A percentile compares a stretch with the other conserved stretches of the same genome.
Conservation (phyloP, 2,113 vertebrate genomes). For the Grantiella picta region DNA sequence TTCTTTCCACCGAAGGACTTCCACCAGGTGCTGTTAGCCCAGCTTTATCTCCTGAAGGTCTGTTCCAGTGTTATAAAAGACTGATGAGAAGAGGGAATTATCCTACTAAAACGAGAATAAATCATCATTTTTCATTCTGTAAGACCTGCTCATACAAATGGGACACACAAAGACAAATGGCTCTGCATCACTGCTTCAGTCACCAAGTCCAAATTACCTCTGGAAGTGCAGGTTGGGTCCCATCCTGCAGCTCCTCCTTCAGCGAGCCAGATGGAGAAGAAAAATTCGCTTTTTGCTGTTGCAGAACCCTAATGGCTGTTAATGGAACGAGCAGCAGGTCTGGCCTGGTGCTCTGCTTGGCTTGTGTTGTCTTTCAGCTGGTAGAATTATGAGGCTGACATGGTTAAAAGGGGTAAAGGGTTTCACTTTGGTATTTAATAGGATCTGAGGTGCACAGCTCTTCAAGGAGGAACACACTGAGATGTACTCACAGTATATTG, state of each 20-base stretch:
- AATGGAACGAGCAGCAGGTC: background rate
- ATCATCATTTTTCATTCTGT: constrained; percentile 20
- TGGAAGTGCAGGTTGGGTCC: background rate
- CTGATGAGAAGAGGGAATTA: constrained; percentile 43
- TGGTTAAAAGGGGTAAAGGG: too few relatives aligned
- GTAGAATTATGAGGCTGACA: too few relatives aligned
- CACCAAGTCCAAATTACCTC: background rate
- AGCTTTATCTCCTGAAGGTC: constrained; percentile 3
- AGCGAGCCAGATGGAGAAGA: background rate
- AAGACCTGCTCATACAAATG: background rate
- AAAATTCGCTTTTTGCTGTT: background rate
- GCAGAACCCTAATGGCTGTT: background rate
- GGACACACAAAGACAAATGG: background rate
- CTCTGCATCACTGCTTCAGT: background rate
- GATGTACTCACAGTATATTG: too few relatives aligned
- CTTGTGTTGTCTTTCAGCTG: too few relatives aligned
- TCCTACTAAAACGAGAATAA: constrained; percentile 26
- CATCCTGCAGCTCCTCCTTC: background rate
- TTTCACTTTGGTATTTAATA: too few relatives aligned
- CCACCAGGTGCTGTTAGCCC: background rate
- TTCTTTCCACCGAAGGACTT: constrained; percentile 28
- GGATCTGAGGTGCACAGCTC: too few relatives aligned
- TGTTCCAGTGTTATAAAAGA: background rate
- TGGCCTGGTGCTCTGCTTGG: background rate
- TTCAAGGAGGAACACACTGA: too few relatives aligned